phyloP scores from a whole-genome alignment of 2,888 invertebrate genomes.

The Ennomos erosarius region DNA sequence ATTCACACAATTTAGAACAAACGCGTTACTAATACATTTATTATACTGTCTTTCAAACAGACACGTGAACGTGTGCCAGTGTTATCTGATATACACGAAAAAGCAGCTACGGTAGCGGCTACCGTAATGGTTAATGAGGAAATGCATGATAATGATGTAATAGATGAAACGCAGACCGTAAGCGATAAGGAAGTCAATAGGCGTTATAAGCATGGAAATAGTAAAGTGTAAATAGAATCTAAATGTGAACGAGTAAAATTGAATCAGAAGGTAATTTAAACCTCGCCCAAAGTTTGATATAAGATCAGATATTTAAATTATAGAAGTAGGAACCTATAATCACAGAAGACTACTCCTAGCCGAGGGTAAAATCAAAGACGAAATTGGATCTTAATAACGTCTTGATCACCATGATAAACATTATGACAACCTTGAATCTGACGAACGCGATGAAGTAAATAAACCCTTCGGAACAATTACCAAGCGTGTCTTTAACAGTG shows the following conservation, averaged over 20 bases:
- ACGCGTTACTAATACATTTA: constrained; percentile 13
- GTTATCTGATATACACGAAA: constrained; percentile 40
- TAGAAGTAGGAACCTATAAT: too few species aligned
- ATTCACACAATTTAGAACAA: constrained; percentile 8
- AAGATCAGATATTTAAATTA: too few species aligned
- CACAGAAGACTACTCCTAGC: too few species aligned
- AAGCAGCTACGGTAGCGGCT: constrained; percentile 32
- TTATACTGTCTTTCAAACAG: constrained; percentile 24
- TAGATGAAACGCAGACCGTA: background rate
- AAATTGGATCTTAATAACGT: too few species aligned
- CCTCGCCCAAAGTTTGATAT: too few species aligned
- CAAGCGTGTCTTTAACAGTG: constrained; percentile 17
- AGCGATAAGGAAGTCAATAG: background rate
- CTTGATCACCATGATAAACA: too few species aligned
- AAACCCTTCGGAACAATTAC: constrained; percentile 26
- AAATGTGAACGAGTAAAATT: too few species aligned
- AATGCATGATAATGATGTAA: constrained; percentile 21
- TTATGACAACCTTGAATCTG: constrained; percentile 4
- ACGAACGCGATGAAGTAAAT: constrained; percentile 24
- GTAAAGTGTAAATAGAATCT: too few species aligned
- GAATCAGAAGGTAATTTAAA: too few species aligned
- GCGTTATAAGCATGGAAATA: too few species aligned
- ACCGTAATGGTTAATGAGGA: constrained; percentile 25
- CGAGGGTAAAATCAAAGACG: too few species aligned
- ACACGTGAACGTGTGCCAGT: constrained; percentile 8